phyloP scores from a whole-genome alignment of 2,888 invertebrate genomes.

The Zootermopsis nevadensis region DNA sequence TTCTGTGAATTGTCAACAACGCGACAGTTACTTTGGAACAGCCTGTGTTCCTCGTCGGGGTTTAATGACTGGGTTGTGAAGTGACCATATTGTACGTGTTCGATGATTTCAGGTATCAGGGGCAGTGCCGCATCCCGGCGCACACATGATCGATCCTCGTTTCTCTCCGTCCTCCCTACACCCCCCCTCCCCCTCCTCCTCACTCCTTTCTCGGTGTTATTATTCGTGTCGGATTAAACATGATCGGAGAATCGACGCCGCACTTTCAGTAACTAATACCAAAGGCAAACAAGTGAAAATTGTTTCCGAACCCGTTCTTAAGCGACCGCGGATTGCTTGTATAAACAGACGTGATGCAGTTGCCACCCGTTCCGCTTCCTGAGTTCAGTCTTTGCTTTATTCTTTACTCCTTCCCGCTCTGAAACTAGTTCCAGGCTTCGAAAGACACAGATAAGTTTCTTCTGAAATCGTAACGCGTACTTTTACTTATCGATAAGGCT shows the following conservation, averaged over 20 bases:
- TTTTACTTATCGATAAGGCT: background rate
- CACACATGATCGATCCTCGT: background rate
- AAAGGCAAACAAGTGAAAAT: slow-evolving; percentile 9
- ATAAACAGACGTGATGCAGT: background rate
- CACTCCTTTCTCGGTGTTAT: too few relatives aligned
- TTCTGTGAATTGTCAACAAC: too few relatives aligned
- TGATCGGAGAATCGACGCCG: background rate
- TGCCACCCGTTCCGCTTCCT: background rate
- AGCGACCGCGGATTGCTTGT: background rate
- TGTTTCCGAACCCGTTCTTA: background rate
- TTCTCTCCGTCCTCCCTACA: too few relatives aligned
- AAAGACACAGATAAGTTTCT: background rate
- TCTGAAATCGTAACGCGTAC: background rate
- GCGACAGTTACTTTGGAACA: too few relatives aligned
- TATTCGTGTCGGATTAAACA: background rate
- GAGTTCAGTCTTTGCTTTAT: background rate
- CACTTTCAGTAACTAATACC: slow-evolving; percentile 19
- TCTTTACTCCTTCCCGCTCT: too few relatives aligned
- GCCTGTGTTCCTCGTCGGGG: too few relatives aligned
- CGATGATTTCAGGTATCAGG: background rate
- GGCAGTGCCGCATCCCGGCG: background rate
- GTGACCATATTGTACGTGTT: too few relatives aligned
- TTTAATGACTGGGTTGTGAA: too few relatives aligned
- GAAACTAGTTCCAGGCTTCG: background rate
- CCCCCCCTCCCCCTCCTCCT: background rate